Evolutionary conservation across 2,797 vertebrate species (phyloP), one percentile per base, ranked within the genome.

Genomic region (Muscicapa striata): DNA sequence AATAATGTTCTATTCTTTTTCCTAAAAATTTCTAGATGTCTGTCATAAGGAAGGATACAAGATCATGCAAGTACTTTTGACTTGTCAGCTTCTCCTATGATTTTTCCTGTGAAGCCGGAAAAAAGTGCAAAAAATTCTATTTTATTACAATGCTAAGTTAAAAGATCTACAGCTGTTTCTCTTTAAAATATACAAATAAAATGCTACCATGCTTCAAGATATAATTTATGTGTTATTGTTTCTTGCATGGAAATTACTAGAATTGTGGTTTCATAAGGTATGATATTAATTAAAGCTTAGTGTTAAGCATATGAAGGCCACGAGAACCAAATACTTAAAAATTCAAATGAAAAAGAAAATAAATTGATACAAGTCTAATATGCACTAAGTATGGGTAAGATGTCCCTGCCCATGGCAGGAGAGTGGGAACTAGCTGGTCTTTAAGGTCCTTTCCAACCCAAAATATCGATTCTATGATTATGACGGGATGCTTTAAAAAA

Each of bases 211-310:
- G 14, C 19, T 68, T 16, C 49, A 84, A 85, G 34, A 70, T 54
- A 27, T 78, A 88, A 93, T 93, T 93, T 91, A 72, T 77, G 38
- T 61, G 34, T 85, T 93, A 86, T 74, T 95, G 51, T 69, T 84
- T 80, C 85, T 88, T 80, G 41, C 30, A 75, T 67, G 34, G 29
- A 94, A 94, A 90, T 93, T 34, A 70, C 48, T 52, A 41, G n/a
- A 85, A 85, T 57, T 90, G 52, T 74, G 52, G 48, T 94, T 95
- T 93, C 32, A 18, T 80, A 67, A 89, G 13, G 15, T 91, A 76
- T 70, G 49, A 77, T n/a, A 17, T 87, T 83, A 87, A 85, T 85
- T 94, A 87, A 91, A 93, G n/a, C 32, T 80, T 40, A 74, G 14
- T 85, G 20, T 57, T 70, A 59, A 51, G 11, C 63, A 41, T 48